Evolutionary conservation across 2,113 vertebrate species (phyloP).

Genomic region (Pionites leucogaster): DNA sequence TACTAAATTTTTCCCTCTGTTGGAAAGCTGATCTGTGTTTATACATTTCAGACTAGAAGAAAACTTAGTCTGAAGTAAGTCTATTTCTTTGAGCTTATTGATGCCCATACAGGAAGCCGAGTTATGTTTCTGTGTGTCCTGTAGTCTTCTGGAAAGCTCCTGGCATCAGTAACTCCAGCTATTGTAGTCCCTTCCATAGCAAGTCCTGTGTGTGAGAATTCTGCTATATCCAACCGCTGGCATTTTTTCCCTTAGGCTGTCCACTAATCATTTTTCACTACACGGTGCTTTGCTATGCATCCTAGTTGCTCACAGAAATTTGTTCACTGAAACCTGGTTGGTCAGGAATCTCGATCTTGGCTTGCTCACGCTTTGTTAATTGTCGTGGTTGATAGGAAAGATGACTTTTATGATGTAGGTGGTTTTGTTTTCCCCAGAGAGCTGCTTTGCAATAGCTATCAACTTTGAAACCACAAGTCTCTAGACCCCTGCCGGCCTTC

Average conservation of each 20-base stretch:
- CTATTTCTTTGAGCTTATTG: background rate
- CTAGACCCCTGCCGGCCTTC: background rate
- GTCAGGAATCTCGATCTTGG: background rate
- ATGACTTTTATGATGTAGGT: background rate
- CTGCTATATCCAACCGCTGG: background rate
- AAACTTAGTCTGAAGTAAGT: background rate
- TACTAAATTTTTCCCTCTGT: background rate
- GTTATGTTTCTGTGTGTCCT: background rate
- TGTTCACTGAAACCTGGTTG: background rate
- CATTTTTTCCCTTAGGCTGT: background rate
- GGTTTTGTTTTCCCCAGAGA: background rate
- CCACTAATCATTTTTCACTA: background rate
- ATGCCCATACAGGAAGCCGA: background rate
- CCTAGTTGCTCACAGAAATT: background rate
- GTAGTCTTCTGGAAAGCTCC: background rate
- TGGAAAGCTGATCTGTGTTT: background rate
- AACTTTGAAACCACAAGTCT: background rate
- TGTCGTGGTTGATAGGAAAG: background rate
- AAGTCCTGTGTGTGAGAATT: background rate
- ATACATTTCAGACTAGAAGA: background rate
- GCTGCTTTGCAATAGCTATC: background rate
- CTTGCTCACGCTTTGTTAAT: background rate
- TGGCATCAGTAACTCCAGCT: background rate
- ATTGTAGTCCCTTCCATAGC: fast-evolving
- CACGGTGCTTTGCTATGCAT: background rate